A percentile compares a stretch with the other conserved stretches of the same genome.
phyloP scores from a whole-genome alignment of 2,113 vertebrate species.

The Eurystomus gularis region DNA sequence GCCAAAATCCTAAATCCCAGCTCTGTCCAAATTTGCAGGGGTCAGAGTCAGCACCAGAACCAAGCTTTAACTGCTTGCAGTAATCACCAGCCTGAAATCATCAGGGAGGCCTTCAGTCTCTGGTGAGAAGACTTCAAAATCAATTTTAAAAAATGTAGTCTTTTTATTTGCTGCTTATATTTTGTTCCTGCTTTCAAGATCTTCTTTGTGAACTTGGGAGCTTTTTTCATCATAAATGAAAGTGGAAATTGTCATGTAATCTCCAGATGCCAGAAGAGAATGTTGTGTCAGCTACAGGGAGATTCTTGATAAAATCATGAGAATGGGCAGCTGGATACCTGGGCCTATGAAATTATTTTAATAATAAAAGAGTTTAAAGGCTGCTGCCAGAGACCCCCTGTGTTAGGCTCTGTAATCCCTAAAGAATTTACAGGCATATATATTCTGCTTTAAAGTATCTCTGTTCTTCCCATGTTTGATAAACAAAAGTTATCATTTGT shows the following conservation, averaged over 20 bases:
- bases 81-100: not conserved
- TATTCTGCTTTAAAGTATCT: not conserved
- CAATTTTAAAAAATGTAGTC: not conserved
- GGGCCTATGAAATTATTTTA: not conserved
- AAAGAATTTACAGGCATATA: not conserved
- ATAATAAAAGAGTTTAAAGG: not conserved
- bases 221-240: constrained; percentile 39
- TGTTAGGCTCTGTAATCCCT: not conserved
- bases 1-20: constrained; percentile 21
- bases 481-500: not conserved
- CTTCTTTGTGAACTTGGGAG: constrained; percentile 56
- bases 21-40: not conserved
- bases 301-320: not conserved
- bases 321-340: not conserved
- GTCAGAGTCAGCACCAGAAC: not conserved
- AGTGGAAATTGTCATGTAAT: constrained; percentile 34
- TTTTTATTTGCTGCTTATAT: not conserved
- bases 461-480: not conserved
- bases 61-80: not conserved
- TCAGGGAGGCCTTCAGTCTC: not conserved
- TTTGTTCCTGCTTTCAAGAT: constrained; percentile 54
- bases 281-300: not conserved
- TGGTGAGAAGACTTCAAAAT: not conserved
- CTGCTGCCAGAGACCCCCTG: not conserved
- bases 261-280: constrained; percentile 1